Evolutionary conservation across 2,888 invertebrate genomes (phyloP), one percentile per base, ranked within the genome.

Genomic region (Conchocele bisecta): DNA sequence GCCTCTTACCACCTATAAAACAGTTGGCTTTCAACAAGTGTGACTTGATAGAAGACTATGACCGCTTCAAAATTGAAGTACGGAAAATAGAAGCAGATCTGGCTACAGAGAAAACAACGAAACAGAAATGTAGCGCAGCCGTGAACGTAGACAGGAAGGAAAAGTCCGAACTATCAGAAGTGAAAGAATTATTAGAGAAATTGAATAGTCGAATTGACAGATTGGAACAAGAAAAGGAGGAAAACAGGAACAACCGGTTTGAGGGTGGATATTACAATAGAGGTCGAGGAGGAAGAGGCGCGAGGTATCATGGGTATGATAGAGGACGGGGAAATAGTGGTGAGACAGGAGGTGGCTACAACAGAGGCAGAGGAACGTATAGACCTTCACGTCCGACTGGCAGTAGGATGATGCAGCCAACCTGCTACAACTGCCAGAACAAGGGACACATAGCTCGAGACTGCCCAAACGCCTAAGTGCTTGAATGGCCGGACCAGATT

Each of bases 391-490:
- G 56, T 20, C 56, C 56, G 3, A 64, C 64, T 11, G 35, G 44
- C 15, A 28, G 39, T 13, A 41, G 28, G 17, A 58, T 53, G 1
- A 48, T 58, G 35, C 37, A 33, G 24, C 59, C 59, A 5, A 42
- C 35, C 3, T 66, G 65, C 26, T 58, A 6, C 33, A 50, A 56
- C 2, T 68, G 61, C 35, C n/a, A 50, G 1, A 4, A 53, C 20
- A 17, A 28, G 15, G 57, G 63, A 17, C 69, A 57, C 50, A 39
- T 59, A n/a, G 28, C 35, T 9, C 42, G 39, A 42, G 20, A 69
- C 29, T 57, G 63, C 58, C 69, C 63, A 60, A 71, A 66, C 20
- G 1, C 4, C 15, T 59, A 33, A 51, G 59, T 71, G 60, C 70
- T 39, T 4, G 11, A 5, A 31, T 53, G 7, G 33, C 3, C 7